Evolutionary conservation across 2,113 vertebrate species (phyloP).

Genomic region (Cephalopholis sonnerati): DNA sequence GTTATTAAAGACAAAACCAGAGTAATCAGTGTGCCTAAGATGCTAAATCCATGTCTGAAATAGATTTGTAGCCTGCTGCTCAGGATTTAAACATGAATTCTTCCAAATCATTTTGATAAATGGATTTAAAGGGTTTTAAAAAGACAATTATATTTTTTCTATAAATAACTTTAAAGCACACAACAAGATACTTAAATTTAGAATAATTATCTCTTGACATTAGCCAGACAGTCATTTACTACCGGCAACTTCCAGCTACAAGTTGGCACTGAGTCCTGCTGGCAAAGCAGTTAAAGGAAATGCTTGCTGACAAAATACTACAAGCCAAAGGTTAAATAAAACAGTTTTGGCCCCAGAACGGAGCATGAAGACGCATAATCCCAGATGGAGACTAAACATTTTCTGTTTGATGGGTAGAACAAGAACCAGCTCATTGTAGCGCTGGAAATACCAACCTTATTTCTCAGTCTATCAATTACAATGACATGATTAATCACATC

Average conservation of each 20-base stretch:
- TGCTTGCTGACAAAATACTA: constrained; percentile 42
- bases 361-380: constrained; percentile 44
- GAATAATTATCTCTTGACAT: constrained; percentile 20
- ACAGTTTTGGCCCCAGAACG: constrained; percentile 31
- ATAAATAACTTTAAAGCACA: constrained; percentile 10
- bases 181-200: constrained; percentile 19
- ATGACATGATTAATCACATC: constrained; percentile 47
- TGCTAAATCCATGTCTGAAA: constrained; percentile 17
- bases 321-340: constrained; percentile 62
- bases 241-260: constrained; percentile 28
- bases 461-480: constrained; percentile 50
- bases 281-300: constrained; percentile 45
- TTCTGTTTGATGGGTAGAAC: constrained; percentile 38
- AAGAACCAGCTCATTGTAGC: constrained; percentile 11
- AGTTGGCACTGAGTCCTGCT: constrained; percentile 49
- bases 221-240: constrained; percentile 12
- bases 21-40: constrained; percentile 21
- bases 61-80: not conserved
- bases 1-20: constrained; percentile 26
- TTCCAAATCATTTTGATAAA: not conserved
- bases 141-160: not conserved
- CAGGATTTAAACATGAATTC: not conserved
- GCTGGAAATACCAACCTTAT: constrained; percentile 25
- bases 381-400: constrained; percentile 29
- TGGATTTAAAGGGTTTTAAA: constrained; percentile 8